Conservation (phyloP, 2,888 invertebrate species). For the Latrodectus hesperus region DNA sequence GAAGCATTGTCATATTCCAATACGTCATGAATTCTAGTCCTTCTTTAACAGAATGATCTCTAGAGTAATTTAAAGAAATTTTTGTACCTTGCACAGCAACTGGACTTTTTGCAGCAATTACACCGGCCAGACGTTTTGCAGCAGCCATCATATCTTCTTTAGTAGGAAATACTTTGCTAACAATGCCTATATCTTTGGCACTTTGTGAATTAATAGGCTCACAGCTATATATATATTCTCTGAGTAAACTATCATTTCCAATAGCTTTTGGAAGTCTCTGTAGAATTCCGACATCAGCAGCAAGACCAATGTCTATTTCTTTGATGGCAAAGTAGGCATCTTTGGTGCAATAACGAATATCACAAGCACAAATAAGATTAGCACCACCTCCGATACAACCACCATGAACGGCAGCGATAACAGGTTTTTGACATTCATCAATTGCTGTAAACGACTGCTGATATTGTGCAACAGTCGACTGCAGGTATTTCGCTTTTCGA, state of each 20-base stretch:
- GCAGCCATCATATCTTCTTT: conserved; percentile 83
- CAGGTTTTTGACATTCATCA: conserved; percentile 93
- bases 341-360: conserved; percentile 91
- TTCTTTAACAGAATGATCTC: conserved; percentile 90
- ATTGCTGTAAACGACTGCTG: conserved; percentile 88
- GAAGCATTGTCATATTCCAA: conserved; percentile 77
- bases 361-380: conserved; percentile 90
- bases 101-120: conserved; percentile 92
- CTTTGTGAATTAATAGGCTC: conserved; percentile 87
- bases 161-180: conserved; percentile 84
- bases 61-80: conserved; percentile 86
- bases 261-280: conserved; percentile 93
- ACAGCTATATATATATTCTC: conserved; percentile 92
- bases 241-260: conserved; percentile 88
- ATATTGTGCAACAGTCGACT: conserved; percentile 80
- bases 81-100: conserved; percentile 96
- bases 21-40: conserved; percentile 85
- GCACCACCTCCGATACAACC: conserved; percentile 94
- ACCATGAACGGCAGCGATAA: conserved; percentile 89
- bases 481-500: conserved; percentile 83
- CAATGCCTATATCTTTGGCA: conserved; percentile 80
- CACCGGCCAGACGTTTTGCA: conserved; percentile 84
- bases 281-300: conserved; percentile 95
- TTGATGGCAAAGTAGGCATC: conserved; percentile 95
- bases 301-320: conserved; percentile 85